Conservation (phyloP, 1,140 invertebrate species). For the Sminthurides bifidus region DNA sequence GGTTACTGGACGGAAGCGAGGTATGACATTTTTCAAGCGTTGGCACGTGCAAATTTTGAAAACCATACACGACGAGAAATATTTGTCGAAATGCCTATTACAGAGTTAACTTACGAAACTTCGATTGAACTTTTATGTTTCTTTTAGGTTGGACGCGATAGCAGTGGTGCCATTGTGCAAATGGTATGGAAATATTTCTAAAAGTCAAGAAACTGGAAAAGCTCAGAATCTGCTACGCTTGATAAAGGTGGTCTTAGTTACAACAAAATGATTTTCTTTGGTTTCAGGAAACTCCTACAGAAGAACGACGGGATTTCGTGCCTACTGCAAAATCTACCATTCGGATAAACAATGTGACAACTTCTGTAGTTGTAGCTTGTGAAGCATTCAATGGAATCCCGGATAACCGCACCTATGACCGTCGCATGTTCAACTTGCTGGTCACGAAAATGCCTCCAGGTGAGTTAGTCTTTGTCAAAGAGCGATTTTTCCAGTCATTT, state of each 20-base stretch:
- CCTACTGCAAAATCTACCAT: constrained; percentile 26
- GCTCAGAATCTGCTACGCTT: too few species aligned
- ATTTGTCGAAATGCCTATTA: not conserved
- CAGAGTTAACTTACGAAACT: not conserved
- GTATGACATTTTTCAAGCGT: too few species aligned
- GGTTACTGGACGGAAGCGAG: constrained; percentile 24
- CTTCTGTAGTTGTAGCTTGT: constrained; percentile 19
- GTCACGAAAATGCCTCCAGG: constrained; percentile 27
- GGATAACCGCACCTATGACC: not conserved
- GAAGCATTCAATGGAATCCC: constrained; percentile 19
- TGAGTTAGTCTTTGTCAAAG: not conserved
- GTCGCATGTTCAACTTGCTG: constrained; percentile 18
- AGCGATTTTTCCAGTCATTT: not conserved
- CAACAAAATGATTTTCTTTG: not conserved
- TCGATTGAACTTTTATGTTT: not conserved
- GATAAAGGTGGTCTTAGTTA: too few species aligned
- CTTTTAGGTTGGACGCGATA: constrained; percentile 23
- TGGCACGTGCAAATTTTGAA: too few species aligned
- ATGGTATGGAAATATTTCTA: too few species aligned
- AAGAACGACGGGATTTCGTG: constrained; percentile 16
- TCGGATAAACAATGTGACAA: constrained; percentile 25
- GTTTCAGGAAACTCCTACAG: not conserved
- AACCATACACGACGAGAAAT: too few species aligned
- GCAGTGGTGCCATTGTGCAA: constrained; percentile 23
- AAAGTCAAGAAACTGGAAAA: too few species aligned